phyloP scores from a whole-genome alignment of 2,888 invertebrate genomes.

The Spisula subtruncata region DNA sequence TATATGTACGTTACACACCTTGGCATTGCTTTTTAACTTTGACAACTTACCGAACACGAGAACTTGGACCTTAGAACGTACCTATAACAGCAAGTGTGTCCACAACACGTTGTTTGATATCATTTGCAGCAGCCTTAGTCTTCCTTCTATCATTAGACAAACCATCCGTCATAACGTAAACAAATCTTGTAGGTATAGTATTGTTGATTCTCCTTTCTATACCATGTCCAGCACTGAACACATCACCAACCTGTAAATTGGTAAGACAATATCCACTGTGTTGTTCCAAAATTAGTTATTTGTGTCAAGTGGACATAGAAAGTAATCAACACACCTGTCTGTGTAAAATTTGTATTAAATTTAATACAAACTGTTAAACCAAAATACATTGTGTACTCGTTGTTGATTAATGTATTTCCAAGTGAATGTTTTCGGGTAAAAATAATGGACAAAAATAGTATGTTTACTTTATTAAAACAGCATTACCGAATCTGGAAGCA shows the following conservation, averaged over 20 bases:
- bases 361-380: too few relatives aligned
- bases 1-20: too few relatives aligned
- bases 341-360: too few relatives aligned
- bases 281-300: neutral
- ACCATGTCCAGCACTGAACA: slow-evolving; percentile 39
- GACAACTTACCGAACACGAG: too few relatives aligned
- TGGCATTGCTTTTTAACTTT: too few relatives aligned
- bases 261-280: neutral
- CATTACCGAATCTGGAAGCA: too few relatives aligned
- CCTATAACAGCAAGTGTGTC: slow-evolving; percentile 43
- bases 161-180: slow-evolving; percentile 50
- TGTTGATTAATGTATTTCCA: too few relatives aligned
- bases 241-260: neutral
- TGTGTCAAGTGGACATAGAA: neutral
- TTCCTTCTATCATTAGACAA: slow-evolving; percentile 44
- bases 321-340: too few relatives aligned
- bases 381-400: too few relatives aligned
- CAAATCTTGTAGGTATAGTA: slow-evolving; percentile 36
- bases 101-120: slow-evolving; percentile 20
- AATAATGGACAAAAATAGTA: too few relatives aligned
- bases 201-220: slow-evolving; percentile 33
- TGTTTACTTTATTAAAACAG: too few relatives aligned
- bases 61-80: slow-evolving; percentile 12
- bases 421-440: too few relatives aligned
- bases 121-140: slow-evolving; percentile 30